A percentile compares a stretch with the other conserved stretches of the same genome.
These are phyloP conservation scores for Bucco capensis DNA, from an alignment of 2,113 vertebrate species.

Conservation along the genomic window DNA sequence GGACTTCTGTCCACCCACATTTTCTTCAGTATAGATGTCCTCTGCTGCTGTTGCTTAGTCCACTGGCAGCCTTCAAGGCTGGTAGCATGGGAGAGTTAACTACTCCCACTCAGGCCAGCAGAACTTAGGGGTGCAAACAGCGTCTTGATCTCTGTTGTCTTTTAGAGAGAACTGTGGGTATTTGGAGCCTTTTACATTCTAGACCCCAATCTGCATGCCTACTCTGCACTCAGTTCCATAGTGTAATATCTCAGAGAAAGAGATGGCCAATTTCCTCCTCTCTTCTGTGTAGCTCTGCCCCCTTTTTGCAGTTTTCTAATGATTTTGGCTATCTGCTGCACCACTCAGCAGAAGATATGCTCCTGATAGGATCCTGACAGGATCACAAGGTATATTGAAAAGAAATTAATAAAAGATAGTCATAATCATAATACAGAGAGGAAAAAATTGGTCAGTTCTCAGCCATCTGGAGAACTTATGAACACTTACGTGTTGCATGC, in stretches of 20 bases:
- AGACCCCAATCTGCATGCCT: background rate
- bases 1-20: background rate
- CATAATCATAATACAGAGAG: conserved; percentile 39
- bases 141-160: background rate
- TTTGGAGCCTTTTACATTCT: background rate
- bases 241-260: background rate
- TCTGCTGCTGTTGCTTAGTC: background rate
- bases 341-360: conserved; percentile 50
- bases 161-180: background rate
- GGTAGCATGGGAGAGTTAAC: background rate
- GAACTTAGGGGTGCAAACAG: background rate
- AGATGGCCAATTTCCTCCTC: conserved; percentile 52
- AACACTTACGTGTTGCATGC: conserved; percentile 43
- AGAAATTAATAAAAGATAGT: too few relatives aligned
- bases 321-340: conserved; percentile 57
- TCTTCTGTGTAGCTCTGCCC: conserved; percentile 56
- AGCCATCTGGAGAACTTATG: conserved; percentile 57
- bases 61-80: background rate
- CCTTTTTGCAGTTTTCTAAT: conserved; percentile 60
- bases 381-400: conserved; percentile 58
- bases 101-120: background rate
- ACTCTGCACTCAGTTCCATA: background rate
- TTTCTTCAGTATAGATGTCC: background rate
- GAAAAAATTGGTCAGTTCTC: conserved; percentile 44
- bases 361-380: too few relatives aligned